A percentile compares a stretch with the other conserved stretches of the same genome.
Conservation (phyloP, 2,797 vertebrate species). For the Nannoperca australis region DNA sequence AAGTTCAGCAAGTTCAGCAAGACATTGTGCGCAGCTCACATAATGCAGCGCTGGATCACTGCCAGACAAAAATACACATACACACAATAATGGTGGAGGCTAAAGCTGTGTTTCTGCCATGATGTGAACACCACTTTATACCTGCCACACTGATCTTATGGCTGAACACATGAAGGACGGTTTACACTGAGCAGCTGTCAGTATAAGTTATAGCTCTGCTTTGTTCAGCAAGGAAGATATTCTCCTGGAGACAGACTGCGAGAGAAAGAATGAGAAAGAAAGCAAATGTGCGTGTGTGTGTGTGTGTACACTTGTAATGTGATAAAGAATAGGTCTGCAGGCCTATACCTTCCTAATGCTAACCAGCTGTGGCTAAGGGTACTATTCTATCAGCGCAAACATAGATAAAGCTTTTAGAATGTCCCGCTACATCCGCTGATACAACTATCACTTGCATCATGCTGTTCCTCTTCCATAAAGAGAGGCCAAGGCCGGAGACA, state of each 20-base stretch:
- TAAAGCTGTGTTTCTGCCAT: neutral
- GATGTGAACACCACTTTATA: neutral
- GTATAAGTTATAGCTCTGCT: slow-evolving; percentile 8
- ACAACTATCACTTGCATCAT: neutral
- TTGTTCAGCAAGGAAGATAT: slow-evolving; percentile 19
- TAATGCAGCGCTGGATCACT: neutral
- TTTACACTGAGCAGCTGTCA: slow-evolving; percentile 27
- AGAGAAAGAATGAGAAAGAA: neutral
- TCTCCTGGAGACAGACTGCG: slow-evolving; percentile 6
- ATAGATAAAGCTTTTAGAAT: neutral
- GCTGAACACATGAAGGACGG: slow-evolving; percentile 15
- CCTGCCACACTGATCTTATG: slow-evolving; percentile 11
- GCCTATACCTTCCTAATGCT: slow-evolving; percentile 7
- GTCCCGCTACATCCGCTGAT: neutral
- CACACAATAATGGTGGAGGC: neutral
- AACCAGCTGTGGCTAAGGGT: slow-evolving; percentile 1
- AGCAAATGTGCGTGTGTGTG: slow-evolving; percentile 9
- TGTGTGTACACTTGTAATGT: slow-evolving; percentile 17
- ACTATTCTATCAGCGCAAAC: neutral
- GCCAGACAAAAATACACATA: neutral
- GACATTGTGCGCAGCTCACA: neutral
- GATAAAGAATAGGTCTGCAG: slow-evolving; percentile 17
- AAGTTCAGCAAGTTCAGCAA: slow-evolving; percentile 1
- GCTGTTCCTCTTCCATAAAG: neutral
- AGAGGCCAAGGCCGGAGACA: neutral